phyloP scores from a whole-genome alignment of 2,797 vertebrate genomes.

The Uromys caudimaculatus region DNA sequence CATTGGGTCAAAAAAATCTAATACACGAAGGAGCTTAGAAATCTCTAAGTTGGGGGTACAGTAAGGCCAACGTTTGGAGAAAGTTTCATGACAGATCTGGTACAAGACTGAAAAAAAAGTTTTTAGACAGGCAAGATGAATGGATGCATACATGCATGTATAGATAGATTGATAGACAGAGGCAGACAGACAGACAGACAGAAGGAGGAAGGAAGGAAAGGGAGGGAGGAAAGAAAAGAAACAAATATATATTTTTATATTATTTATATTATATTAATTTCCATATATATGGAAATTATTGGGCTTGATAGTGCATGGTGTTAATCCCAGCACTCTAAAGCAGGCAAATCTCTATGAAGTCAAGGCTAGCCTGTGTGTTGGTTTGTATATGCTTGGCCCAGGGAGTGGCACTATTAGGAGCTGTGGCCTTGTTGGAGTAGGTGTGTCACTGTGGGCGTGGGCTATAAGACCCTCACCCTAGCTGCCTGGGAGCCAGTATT shows the following conservation, averaged over 20 bases:
- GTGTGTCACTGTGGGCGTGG: too few species aligned
- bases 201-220: not conserved
- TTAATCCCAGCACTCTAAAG: not conserved
- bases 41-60: not conserved
- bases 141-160: not conserved
- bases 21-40: not conserved
- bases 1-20: not conserved
- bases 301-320: not conserved
- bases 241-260: not conserved
- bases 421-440: too few species aligned
- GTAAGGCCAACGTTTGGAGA: not conserved
- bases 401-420: too few species aligned
- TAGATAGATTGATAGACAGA: not conserved
- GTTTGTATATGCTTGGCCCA: too few species aligned
- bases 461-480: too few species aligned
- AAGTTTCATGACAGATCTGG: conserved; percentile 8
- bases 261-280: too few species aligned
- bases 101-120: not conserved
- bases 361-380: too few species aligned
- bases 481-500: too few species aligned
- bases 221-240: not conserved
- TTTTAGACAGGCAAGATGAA: not conserved
- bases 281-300: not conserved
- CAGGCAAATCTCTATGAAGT: not conserved
- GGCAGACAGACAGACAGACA: not conserved